Evolutionary conservation across 2,888 invertebrate genomes (phyloP), one percentile per base, ranked within the genome.

Genomic region (Meiosimyza decipiens): DNA sequence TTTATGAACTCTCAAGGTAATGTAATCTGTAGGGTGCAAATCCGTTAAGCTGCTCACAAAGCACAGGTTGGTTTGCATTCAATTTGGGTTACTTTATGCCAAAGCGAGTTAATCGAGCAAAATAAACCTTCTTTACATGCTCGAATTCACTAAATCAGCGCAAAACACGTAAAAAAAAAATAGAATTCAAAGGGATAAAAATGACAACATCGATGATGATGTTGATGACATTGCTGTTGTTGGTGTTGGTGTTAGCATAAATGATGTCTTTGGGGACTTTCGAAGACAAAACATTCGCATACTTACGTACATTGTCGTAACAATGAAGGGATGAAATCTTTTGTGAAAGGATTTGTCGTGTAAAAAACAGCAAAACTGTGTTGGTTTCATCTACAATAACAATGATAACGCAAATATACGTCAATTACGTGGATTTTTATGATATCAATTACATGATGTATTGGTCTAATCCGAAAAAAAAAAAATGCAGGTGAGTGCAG

Each of bases 81-180:
- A 49, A 59, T 22, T 7, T 40, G 40, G 40, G 40, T 40, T 40
- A 9, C 40, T 40, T 40, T 40, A 40, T 73, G 74, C 73, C 79
- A 80, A 83, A 78, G 79, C 79, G 79, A 83, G 81, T 84, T 84
- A 84, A 84, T 84, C 84, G 84, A 84, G 85, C 84, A 84, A 84
- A 83, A 84, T 84, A 84, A 84, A 84, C 82, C 84, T 79, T 83
- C 84, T 80, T 80, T 78, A 80, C 81, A 79, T 80, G 82, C 85
- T 81, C 77, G 83, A 82, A 79, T 82, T 80, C 80, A 80, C 81
- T 78, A 82, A 82, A 80, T 78, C 81, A 76, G 80, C 78, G 81
- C 79, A 81, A 82, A 81, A 81, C 82, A 81, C 74, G 78, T 12
- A 49, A 47, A 33, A 65, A 66, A 22, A 59, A 11, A 47, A n/a